A percentile compares a stretch with the other conserved stretches of the same genome.
Conservation (phyloP, 53 echinoderm and acorn worm genomes). For the Glandiceps talaboti region DNA sequence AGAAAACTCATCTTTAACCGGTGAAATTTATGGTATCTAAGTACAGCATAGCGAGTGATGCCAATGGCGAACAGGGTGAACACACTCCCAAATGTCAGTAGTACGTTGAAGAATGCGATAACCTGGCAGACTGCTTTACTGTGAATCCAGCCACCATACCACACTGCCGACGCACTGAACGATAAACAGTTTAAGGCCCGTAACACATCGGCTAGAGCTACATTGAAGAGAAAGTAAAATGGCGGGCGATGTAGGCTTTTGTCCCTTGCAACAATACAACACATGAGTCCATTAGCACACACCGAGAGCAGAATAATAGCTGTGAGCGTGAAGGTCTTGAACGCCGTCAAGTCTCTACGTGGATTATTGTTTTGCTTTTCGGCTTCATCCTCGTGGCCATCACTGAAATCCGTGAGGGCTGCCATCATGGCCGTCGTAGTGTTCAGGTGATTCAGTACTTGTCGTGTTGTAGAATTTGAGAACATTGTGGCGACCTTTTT, state of each 20-base stretch:
- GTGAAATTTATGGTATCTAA: slow-evolving; percentile 85
- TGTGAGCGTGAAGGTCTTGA: slow-evolving; percentile 69
- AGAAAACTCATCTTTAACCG: slow-evolving; percentile 78
- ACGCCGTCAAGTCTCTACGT: slow-evolving; percentile 23
- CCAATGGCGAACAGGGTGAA: slow-evolving; percentile 77
- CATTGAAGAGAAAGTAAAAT: slow-evolving; percentile 92
- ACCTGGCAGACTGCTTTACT: slow-evolving; percentile 83
- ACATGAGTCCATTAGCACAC: slow-evolving; percentile 60
- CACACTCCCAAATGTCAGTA: slow-evolving; percentile 73
- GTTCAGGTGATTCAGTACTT: background rate
- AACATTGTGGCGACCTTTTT: too few relatives aligned
- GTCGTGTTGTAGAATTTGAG: background rate
- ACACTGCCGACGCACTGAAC: slow-evolving; percentile 61
- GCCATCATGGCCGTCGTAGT: background rate
- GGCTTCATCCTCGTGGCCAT: slow-evolving; percentile 17
- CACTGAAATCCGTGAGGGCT: slow-evolving; percentile 4
- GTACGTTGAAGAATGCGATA: slow-evolving; percentile 85
- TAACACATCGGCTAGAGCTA: slow-evolving; percentile 77
- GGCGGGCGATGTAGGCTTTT: slow-evolving; percentile 62
- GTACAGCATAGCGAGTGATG: slow-evolving; percentile 80
- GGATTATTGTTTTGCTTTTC: background rate
- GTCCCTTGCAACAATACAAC: slow-evolving; percentile 57
- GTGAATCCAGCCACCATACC: slow-evolving; percentile 62
- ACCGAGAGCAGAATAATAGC: slow-evolving; percentile 66
- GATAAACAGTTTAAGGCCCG: slow-evolving; percentile 72